These are phyloP conservation scores for Nibea coibor DNA, from an alignment of 2,113 vertebrate species.

Conservation along the genomic window DNA sequence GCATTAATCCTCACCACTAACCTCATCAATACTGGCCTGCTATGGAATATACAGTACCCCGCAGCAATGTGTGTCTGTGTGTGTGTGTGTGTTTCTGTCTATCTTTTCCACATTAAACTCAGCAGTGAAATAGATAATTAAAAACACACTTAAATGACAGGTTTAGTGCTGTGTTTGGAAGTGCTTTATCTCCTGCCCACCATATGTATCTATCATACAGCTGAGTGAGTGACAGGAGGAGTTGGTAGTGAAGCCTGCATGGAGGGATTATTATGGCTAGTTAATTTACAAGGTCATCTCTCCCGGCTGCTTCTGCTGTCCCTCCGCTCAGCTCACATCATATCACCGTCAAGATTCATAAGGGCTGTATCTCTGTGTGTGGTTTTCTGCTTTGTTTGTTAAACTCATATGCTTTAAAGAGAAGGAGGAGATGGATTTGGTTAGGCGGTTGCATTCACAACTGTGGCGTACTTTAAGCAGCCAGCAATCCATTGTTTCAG, in stretches of 20 bases:
- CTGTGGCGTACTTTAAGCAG: slow-evolving; percentile 2
- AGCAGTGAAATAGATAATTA: slow-evolving; percentile 22
- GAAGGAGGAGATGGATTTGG: slow-evolving; percentile 6
- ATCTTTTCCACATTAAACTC: slow-evolving; percentile 26
- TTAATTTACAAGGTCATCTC: slow-evolving; percentile 78
- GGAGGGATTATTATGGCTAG: slow-evolving; percentile 71
- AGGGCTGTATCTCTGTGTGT: background rate
- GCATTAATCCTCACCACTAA: slow-evolving; percentile 64
- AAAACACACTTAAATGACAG: slow-evolving; percentile 40
- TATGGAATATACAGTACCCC: slow-evolving; percentile 5
- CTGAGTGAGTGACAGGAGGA: slow-evolving; percentile 60
- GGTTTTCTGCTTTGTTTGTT: slow-evolving; percentile 18
- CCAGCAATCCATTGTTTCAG: slow-evolving; percentile 27
- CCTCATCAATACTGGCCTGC: slow-evolving; percentile 59
- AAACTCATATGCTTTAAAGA: background rate
- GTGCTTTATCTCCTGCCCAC: slow-evolving; percentile 43
- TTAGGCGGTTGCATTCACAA: slow-evolving; percentile 7
- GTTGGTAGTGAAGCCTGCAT: slow-evolving; percentile 39
- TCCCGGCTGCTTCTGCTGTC: slow-evolving; percentile 40
- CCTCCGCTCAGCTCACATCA: slow-evolving; percentile 29
- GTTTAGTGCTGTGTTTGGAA: slow-evolving; percentile 38
- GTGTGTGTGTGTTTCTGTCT: slow-evolving; percentile 20
- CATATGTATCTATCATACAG: slow-evolving; percentile 47
- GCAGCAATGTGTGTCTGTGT: background rate
- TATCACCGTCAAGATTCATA: slow-evolving; percentile 23